These are phyloP conservation scores for Drosophila obscura DNA, from an alignment of 1,140 invertebrate species.

Conservation along the genomic window DNA sequence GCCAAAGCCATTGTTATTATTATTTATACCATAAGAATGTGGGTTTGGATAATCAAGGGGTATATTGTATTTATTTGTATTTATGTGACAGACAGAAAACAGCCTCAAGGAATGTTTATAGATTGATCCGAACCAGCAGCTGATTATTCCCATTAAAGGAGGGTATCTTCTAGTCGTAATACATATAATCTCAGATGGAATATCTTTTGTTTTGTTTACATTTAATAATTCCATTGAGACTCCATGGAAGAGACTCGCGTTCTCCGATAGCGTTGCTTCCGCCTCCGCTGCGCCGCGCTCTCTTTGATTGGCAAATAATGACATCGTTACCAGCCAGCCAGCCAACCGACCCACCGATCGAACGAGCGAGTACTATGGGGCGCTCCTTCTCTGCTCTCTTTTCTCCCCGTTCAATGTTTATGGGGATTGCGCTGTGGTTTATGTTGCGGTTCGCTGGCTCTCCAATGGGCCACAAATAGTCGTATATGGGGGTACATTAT, in stretches of 20 bases:
- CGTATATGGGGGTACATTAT: slow-evolving; percentile 31
- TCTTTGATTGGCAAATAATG: slow-evolving; percentile 70
- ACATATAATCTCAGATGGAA: too few species aligned
- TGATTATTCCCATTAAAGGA: too few species aligned
- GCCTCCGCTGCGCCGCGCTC: slow-evolving; percentile 16
- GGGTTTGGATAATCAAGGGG: too few species aligned
- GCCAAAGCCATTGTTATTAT: neutral
- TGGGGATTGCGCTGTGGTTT: slow-evolving; percentile 49
- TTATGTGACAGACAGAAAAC: too few species aligned
- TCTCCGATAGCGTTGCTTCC: slow-evolving; percentile 1
- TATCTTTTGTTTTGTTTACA: slow-evolving; percentile 6
- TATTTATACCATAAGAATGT: neutral
- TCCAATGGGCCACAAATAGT: slow-evolving; percentile 6
- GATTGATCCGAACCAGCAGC: too few species aligned
- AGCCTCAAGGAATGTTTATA: too few species aligned
- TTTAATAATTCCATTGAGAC: slow-evolving; percentile 17
- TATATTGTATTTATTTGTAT: too few species aligned
- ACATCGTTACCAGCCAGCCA: slow-evolving; percentile 33
- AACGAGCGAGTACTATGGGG: neutral
- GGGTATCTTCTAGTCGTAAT: too few species aligned
- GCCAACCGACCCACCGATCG: too few species aligned
- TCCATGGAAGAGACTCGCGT: neutral
- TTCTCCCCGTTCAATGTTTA: slow-evolving; percentile 34
- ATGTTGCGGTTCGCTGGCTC: slow-evolving; percentile 43
- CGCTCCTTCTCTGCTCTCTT: slow-evolving; percentile 30